Evolutionary conservation across 2,888 invertebrate genomes (phyloP), one percentile per base, ranked within the genome.

Genomic region (Dendrolimus pini): DNA sequence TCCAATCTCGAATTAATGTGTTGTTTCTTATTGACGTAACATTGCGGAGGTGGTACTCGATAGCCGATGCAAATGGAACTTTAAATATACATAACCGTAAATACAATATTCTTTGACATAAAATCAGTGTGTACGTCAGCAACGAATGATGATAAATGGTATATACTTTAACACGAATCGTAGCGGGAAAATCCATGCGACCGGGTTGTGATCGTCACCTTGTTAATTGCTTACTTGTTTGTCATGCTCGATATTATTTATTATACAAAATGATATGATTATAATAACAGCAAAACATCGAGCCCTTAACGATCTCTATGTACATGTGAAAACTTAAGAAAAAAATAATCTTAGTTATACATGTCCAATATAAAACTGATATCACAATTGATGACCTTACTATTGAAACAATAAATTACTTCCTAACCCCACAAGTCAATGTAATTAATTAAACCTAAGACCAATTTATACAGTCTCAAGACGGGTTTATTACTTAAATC

Each of bases 1-100:
- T 84, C 77, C 78, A 78, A 76, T 81, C 75, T 82, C 85, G 80
- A 86, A 83, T 85, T 85, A 87, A 83, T 81, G 81, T 77, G 82
- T 85, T 82, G 83, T 87, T 83, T 87, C 83, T 84, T 84, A 87
- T 86, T 89, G 89, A 90, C 89, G 89, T 89, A 87, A 89, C 78
- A 79, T 72, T 75, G 82, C 76, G 77, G 82, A 88, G 85, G 85
- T 85, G 83, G 83, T 65, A 69, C 71, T 64, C 70, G 70, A 67
- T 69, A 73, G 69, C 59, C 75, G 65, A 75, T 68, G 71, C 61
- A 85, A 85, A 80, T 70, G 86, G 77, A 72, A 80, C 87, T 81
- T 79, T 85, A 85, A 74, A 66, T 58, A 65, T 62, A 62, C 59
- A 59, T 59, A 6, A 53, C 65, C 64, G 71, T 78, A 72, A 75